These are phyloP conservation scores for Drepanosiphum platanoidis DNA, from an alignment of 2,888 invertebrate species.

Conservation along the genomic window DNA sequence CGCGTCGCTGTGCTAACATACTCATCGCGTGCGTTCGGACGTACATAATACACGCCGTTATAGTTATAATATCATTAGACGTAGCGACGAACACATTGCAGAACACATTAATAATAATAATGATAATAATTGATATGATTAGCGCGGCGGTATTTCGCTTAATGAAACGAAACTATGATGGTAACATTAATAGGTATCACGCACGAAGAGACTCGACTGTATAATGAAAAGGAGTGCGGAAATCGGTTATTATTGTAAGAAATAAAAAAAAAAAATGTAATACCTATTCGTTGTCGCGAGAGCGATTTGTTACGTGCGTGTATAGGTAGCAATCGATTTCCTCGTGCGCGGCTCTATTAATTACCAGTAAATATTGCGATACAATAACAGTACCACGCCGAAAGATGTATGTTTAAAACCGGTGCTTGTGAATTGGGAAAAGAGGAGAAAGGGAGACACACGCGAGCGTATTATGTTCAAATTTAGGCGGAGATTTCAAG, in stretches of 20 bases:
- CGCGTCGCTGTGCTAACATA: too few species aligned
- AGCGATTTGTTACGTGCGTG: background rate
- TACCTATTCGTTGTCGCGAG: background rate
- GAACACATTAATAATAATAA: background rate
- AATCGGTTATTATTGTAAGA: background rate
- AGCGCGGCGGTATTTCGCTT: background rate
- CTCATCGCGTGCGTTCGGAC: background rate
- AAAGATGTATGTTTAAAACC: too few species aligned
- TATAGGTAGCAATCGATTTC: background rate
- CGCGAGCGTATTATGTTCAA: too few species aligned
- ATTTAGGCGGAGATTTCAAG: too few species aligned
- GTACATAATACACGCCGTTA: background rate
- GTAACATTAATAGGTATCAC: background rate
- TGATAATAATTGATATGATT: background rate
- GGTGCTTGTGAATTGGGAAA: too few species aligned
- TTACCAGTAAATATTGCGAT: background rate
- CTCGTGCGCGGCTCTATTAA: background rate
- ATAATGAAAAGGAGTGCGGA: background rate
- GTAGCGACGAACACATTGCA: background rate
- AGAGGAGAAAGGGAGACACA: too few species aligned
- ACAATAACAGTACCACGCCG: background rate
- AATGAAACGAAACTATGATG: background rate
- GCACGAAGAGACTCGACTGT: background rate
- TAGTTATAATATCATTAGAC: too few species aligned
- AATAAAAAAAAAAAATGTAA: too few species aligned